phyloP scores from a whole-genome alignment of 2,888 invertebrate species.

The Gandaritis pyraliata region DNA sequence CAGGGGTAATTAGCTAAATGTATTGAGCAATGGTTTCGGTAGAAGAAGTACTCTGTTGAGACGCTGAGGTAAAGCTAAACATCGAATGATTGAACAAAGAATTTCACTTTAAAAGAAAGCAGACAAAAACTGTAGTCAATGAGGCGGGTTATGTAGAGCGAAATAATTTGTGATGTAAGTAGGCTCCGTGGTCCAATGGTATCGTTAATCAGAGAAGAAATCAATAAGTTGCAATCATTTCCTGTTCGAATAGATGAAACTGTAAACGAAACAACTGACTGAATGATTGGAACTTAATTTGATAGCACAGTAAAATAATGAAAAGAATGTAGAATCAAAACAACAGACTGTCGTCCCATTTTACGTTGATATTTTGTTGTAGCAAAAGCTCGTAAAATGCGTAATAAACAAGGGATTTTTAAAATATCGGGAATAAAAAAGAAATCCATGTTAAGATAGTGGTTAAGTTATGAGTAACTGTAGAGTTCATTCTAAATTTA shows the following conservation, averaged over 20 bases:
- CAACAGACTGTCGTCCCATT: too few relatives aligned
- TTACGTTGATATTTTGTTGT: too few relatives aligned
- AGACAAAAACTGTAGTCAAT: constrained; percentile 34
- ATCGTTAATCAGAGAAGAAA: constrained; percentile 43
- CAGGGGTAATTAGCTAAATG: too few relatives aligned
- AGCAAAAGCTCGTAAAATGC: neutral
- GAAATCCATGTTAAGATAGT: neutral
- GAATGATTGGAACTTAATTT: neutral
- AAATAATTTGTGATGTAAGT: constrained; percentile 51
- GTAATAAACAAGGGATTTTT: neutral
- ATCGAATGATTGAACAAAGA: constrained; percentile 40
- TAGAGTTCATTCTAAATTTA: neutral
- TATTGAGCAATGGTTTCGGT: too few relatives aligned
- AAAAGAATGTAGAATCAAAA: too few relatives aligned
- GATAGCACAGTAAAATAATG: too few relatives aligned
- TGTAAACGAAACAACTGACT: neutral
- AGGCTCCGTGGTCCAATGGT: constrained; percentile 51
- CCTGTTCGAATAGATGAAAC: constrained; percentile 13
- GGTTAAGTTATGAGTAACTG: neutral
- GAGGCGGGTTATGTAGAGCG: constrained; percentile 45
- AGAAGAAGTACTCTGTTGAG: neutral
- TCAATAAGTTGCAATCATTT: constrained; percentile 35
- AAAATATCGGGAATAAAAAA: neutral
- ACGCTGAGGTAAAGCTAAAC: constrained; percentile 70
- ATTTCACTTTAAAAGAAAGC: constrained; percentile 38